Percentiles rank a stretch among this genome's conserved stretches.
phyloP scores from a whole-genome alignment of 2,113 vertebrate species.

The Poeciliopsis turrubarensis region DNA sequence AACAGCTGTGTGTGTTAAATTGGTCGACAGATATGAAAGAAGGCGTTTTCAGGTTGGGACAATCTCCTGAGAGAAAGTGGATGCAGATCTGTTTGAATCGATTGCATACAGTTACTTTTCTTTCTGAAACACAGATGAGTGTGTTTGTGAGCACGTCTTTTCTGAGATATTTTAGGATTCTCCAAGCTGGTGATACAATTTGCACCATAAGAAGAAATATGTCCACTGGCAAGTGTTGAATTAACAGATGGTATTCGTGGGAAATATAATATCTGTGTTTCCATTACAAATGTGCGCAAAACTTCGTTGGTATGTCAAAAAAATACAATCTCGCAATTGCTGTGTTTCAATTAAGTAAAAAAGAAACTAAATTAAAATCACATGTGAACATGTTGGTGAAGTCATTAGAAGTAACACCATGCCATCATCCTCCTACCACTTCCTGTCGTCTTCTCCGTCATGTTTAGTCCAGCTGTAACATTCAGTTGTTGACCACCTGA shows the following conservation, averaged over 20 bases:
- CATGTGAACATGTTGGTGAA: too few species aligned
- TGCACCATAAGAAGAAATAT: not conserved
- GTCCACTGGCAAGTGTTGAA: not conserved
- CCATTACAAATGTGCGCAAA: too few species aligned
- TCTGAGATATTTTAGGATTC: not conserved
- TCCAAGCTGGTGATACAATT: not conserved
- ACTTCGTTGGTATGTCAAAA: too few species aligned
- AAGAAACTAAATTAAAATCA: too few species aligned
- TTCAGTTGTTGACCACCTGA: too few species aligned
- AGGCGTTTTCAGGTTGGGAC: conserved; percentile 19
- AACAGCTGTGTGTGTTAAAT: conserved; percentile 37
- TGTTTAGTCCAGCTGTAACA: too few species aligned
- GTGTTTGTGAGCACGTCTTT: not conserved
- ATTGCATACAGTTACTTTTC: conserved; percentile 21
- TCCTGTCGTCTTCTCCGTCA: too few species aligned
- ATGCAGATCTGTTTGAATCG: conserved; percentile 26
- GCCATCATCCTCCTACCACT: too few species aligned
- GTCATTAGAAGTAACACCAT: too few species aligned
- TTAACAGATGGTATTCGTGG: not conserved
- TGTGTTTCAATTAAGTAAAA: too few species aligned
- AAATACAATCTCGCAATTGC: too few species aligned
- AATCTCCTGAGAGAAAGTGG: conserved; percentile 18
- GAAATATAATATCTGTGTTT: not conserved
- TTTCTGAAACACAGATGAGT: conserved; percentile 3
- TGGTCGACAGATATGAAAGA: conserved; percentile 37